These are phyloP conservation scores for Pycnomerus fuliginosus DNA, from an alignment of 2,888 invertebrate genomes.

Conservation along the genomic window DNA sequence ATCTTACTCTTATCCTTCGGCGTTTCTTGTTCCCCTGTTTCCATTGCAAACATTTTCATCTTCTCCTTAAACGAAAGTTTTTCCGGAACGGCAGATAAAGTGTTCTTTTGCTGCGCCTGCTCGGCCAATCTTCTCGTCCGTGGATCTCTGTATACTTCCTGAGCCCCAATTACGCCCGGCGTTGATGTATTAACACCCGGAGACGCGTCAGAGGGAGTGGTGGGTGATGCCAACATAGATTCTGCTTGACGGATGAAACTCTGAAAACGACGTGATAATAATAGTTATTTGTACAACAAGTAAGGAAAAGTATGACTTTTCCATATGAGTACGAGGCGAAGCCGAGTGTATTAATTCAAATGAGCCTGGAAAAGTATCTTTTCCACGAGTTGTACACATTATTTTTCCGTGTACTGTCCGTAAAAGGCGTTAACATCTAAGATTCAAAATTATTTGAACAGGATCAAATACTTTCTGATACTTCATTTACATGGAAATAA, in stretches of 20 bases:
- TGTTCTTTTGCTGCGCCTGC: conserved; percentile 63
- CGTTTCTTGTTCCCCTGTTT: conserved; percentile 89
- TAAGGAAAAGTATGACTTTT: too few species aligned
- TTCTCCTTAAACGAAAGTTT: conserved; percentile 97
- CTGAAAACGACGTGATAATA: conserved; percentile 60
- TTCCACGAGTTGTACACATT: too few species aligned
- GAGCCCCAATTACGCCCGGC: conserved; percentile 96
- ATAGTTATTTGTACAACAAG: too few species aligned
- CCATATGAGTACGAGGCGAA: too few species aligned
- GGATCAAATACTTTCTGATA: too few species aligned
- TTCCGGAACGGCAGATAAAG: conserved; percentile 75
- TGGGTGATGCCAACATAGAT: conserved; percentile 73
- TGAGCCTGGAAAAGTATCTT: too few species aligned
- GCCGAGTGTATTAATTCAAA: too few species aligned
- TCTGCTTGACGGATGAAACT: conserved; percentile 80
- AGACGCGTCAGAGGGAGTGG: conserved; percentile 64
- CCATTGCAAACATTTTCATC: conserved; percentile 99
- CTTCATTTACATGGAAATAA: too few species aligned
- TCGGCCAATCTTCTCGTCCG: conserved; percentile 84
- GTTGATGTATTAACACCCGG: conserved; percentile 63
- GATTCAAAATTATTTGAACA: too few species aligned
- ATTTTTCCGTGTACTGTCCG: too few species aligned
- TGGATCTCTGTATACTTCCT: conserved; percentile 97
- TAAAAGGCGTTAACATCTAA: too few species aligned
- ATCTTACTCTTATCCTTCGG: conserved; percentile 95